These are phyloP conservation scores for Pseudomyrmex concolor DNA, from an alignment of 1,140 invertebrate species.

Conservation along the genomic window DNA sequence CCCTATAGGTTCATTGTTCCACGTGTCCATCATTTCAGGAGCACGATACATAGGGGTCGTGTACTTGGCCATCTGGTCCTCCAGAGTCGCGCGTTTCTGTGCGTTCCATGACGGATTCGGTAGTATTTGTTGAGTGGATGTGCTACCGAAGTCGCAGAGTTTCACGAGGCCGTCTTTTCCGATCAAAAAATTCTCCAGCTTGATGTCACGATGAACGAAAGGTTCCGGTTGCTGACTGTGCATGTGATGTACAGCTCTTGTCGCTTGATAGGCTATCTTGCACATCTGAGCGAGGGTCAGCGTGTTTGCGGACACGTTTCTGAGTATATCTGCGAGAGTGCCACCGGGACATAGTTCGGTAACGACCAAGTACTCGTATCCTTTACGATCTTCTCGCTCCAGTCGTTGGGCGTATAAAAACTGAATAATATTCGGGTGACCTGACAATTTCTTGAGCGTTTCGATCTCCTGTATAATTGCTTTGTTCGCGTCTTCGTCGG, in stretches of 20 bases:
- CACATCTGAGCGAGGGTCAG: conserved; percentile 92
- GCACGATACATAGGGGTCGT: conserved; percentile 96
- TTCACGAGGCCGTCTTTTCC: conserved; percentile 94
- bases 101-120: conserved; percentile 97
- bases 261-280: conserved; percentile 96
- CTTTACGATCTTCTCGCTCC: conserved; percentile 86
- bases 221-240: conserved; percentile 93
- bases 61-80: conserved; percentile 92
- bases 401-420: conserved; percentile 91
- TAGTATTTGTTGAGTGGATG: conserved; percentile 92
- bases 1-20: conserved; percentile 97
- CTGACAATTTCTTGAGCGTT: conserved; percentile 90
- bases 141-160: conserved; percentile 99
- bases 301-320: conserved; percentile 86
- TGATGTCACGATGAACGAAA: conserved; percentile 97
- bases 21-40: conserved; percentile 99
- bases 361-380: conserved; percentile 90
- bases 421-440: conserved; percentile 93
- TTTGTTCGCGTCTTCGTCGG: conserved; percentile 91
- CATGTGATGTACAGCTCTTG: conserved; percentile 96
- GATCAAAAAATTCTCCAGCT: conserved; percentile 92
- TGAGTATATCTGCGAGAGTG: conserved; percentile 92
- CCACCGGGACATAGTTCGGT: conserved; percentile 91
- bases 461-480: conserved; percentile 92
- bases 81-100: conserved; percentile 94